phyloP scores from a whole-genome alignment of 2,888 invertebrate species.

The Lycocerus yunnanus region DNA sequence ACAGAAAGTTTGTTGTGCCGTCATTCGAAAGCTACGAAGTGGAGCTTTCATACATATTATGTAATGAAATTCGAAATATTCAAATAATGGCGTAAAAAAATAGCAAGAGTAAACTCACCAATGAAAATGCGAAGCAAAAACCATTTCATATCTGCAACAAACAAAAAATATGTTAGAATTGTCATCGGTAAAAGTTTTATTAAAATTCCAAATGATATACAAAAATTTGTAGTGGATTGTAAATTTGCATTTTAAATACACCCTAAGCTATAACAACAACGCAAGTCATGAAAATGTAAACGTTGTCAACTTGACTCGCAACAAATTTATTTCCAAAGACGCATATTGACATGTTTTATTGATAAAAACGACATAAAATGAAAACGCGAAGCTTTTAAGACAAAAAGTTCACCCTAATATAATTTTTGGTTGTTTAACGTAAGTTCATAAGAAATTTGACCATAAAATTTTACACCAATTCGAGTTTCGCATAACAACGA shows the following conservation, averaged over 20 bases:
- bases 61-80: neutral
- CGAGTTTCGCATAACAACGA: neutral
- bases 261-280: slow-evolving; percentile 5
- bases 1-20: neutral
- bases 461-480: neutral
- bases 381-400: neutral
- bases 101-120: neutral
- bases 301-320: slow-evolving; percentile 7
- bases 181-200: neutral
- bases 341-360: slow-evolving; percentile 13
- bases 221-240: neutral
- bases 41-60: neutral
- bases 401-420: neutral
- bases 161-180: neutral
- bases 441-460: neutral
- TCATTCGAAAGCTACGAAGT: neutral
- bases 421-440: neutral
- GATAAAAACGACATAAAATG: neutral
- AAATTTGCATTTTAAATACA: slow-evolving; percentile 16
- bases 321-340: slow-evolving; percentile 16
- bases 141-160: neutral
- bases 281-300: slow-evolving; percentile 17
- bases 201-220: neutral
- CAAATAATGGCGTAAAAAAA: neutral
- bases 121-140: neutral